Conservation (phyloP, 2,888 invertebrate genomes). For the Diarsia mendica region DNA sequence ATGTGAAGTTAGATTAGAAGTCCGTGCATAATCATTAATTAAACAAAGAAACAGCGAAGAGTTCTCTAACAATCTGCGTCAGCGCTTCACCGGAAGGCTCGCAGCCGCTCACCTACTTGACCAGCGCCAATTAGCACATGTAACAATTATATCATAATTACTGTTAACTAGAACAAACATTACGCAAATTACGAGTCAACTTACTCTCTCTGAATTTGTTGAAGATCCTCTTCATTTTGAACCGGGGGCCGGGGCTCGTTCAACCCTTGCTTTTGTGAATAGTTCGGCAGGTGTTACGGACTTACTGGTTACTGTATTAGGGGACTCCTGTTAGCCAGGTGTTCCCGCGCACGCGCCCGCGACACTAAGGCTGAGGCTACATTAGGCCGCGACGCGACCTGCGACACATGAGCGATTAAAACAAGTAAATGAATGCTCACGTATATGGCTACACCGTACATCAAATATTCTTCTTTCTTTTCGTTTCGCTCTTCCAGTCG, state of each 20-base stretch:
- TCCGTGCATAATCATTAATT: conserved; percentile 2
- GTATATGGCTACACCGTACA: too few species aligned
- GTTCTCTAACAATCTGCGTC: not conserved
- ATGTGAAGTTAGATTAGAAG: conserved; percentile 3
- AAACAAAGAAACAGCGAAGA: conserved; percentile 29
- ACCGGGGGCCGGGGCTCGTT: not conserved
- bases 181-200: conserved; percentile 64
- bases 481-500: too few species aligned
- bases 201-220: conserved; percentile 82
- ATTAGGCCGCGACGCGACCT: too few species aligned
- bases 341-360: conserved; percentile 79
- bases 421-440: too few species aligned
- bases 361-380: conserved; percentile 79
- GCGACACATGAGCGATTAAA: too few species aligned
- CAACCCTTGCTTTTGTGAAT: conserved; percentile 15
- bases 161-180: conserved; percentile 43
- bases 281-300: conserved; percentile 10
- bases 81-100: conserved; percentile 43
- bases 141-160: conserved; percentile 54
- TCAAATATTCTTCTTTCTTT: too few species aligned
- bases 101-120: conserved; percentile 25
- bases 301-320: not conserved
- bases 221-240: conserved; percentile 83
- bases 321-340: conserved; percentile 67
- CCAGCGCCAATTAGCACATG: conserved; percentile 47